Base-by-base conservation (phyloP, 2,888 invertebrate genomes). In the Thera obeliscata region DNA sequence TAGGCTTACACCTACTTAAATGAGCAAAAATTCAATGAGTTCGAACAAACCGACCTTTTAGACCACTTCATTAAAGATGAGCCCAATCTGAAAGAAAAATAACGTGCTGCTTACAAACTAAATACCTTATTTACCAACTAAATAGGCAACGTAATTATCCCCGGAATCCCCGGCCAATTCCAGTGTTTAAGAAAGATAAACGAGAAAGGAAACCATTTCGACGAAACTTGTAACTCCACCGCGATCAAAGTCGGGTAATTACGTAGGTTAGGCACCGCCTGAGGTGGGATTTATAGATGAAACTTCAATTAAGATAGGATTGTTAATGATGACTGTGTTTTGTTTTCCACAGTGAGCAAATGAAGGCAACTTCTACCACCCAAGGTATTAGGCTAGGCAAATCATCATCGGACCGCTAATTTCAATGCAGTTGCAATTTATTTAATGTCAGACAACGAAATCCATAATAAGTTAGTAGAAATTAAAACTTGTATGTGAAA, bases 101-200 rank as follows among this genome's bases (percentile, higher is more conserved):
- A 83, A 81, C 78, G 80, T 79, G 79, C 75, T 81, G 77, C 82
- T 86, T 87, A 87, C 82, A 83, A 71, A 73, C 74, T 69, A 69
- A 69, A 69, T 48, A 69, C 66, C 69, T 69, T 69, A 69, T 69
- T 69, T 69, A 69, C 66, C 60, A 69, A 82, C 85, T 85, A 88
- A 87, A 87, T 87, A 88, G 86, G 87, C 84, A 83, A 87, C 82
- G 88, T 91, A 92, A 92, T 91, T 93, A 93, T 88, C 89, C 87
- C 81, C 77, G 82, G 84, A 85, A 89, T 89, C 89, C 89, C 89
- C 80, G 78, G 86, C 88, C 89, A 89, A 91, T 89, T 90, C 88
- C 88, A 88, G 87, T 92, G 90, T 90, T 91, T 90, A 93, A 93
- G 91, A 90, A 90, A 93, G 93, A 93, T 93, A 92, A 93, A 93